phyloP scores from a whole-genome alignment of 2,113 vertebrate genomes.

The Amphiprion ocellaris region DNA sequence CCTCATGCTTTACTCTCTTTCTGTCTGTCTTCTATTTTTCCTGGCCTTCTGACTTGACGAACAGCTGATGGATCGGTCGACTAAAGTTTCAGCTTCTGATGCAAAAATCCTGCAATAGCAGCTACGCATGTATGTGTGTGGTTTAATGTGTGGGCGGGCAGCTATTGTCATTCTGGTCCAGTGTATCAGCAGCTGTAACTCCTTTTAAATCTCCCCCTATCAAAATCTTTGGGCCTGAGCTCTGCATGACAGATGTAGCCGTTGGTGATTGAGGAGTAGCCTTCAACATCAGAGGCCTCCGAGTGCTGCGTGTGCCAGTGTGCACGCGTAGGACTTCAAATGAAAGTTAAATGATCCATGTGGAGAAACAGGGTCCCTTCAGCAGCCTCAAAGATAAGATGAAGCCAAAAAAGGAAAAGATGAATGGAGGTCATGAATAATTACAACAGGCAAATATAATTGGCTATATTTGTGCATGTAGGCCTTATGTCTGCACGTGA shows the following conservation, averaged over 20 bases:
- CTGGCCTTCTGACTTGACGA: slow-evolving; percentile 19
- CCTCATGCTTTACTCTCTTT: background rate
- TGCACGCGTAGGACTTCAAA: slow-evolving; percentile 40
- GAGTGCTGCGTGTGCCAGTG: slow-evolving; percentile 3
- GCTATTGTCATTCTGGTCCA: slow-evolving; percentile 22
- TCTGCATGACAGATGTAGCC: slow-evolving; percentile 31
- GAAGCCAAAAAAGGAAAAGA: slow-evolving; percentile 8
- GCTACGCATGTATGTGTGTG: slow-evolving; percentile 37
- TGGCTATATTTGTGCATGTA: slow-evolving; percentile 23
- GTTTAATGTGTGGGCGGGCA: background rate
- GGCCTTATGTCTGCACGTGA: background rate
- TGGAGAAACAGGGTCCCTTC: slow-evolving; percentile 27
- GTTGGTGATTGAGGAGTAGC: slow-evolving; percentile 17
- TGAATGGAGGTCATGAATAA: slow-evolving; percentile 34
- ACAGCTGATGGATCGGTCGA: slow-evolving; percentile 56
- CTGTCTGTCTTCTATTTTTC: background rate
- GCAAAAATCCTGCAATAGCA: slow-evolving; percentile 46
- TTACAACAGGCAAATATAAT: slow-evolving; percentile 23
- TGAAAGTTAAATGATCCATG: slow-evolving; percentile 65
- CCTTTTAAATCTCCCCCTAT: slow-evolving; percentile 32
- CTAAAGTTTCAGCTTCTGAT: slow-evolving; percentile 33
- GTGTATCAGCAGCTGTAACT: slow-evolving; percentile 32
- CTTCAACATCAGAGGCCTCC: slow-evolving; percentile 47
- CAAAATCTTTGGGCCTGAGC: slow-evolving; percentile 35
- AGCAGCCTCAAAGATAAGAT: slow-evolving; percentile 43